phyloP scores from a whole-genome alignment of 2,888 invertebrate species.

The Luperina testacea region DNA sequence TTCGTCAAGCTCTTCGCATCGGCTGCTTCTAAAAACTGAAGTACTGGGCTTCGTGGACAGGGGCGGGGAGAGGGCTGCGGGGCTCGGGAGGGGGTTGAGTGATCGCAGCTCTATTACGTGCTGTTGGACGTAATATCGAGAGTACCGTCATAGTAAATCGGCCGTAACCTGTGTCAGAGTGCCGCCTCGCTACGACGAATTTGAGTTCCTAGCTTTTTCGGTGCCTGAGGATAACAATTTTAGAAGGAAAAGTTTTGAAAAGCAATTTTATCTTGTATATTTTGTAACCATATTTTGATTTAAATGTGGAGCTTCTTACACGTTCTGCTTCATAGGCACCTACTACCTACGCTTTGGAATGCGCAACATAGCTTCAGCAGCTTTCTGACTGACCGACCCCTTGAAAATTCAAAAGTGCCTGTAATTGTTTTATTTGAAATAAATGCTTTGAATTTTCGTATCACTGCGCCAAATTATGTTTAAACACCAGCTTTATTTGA shows the following conservation, averaged over 20 bases:
- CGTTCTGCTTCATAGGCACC: not conserved
- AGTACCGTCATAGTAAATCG: constrained; percentile 84
- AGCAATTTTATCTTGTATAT: not conserved
- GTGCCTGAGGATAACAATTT: not conserved
- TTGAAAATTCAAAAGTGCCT: not conserved
- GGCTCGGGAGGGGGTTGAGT: constrained; percentile 71
- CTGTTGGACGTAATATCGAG: constrained; percentile 81
- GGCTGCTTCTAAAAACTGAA: constrained; percentile 73
- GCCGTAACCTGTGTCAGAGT: constrained; percentile 78
- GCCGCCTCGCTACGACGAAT: constrained; percentile 74
- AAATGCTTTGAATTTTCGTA: not conserved
- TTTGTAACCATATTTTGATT: not conserved
- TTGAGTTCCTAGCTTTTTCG: not conserved
- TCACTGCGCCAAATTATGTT: not conserved
- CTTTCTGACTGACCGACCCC: not conserved
- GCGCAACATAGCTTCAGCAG: not conserved
- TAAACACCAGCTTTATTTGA: constrained; percentile 10
- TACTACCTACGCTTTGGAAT: not conserved
- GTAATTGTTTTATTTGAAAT: no score
- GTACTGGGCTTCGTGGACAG: constrained; percentile 58
- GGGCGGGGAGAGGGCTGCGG: constrained; percentile 52
- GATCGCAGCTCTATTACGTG: constrained; percentile 82
- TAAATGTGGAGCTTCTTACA: not conserved
- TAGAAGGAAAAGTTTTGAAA: not conserved
- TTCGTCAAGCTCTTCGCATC: constrained; percentile 80